Percentiles rank a stretch among this genome's conserved stretches.
These are phyloP conservation scores for Agriopis leucophaearia DNA, from an alignment of 2,888 invertebrate genomes.

Conservation along the genomic window DNA sequence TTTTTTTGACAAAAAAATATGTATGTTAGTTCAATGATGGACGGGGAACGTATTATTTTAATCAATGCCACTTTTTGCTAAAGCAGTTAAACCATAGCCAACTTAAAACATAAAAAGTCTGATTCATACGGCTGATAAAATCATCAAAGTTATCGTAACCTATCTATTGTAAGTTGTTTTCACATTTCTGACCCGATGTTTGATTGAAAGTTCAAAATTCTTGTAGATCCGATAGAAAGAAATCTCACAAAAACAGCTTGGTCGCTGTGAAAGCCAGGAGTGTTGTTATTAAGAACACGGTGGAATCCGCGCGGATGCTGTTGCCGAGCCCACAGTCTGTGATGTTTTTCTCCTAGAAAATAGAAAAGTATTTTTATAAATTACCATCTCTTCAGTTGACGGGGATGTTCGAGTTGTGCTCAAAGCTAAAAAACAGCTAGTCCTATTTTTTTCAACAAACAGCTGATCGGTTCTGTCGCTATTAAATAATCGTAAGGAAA, in stretches of 20 bases:
- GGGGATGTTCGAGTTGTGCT: not conserved
- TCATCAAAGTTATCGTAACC: not conserved
- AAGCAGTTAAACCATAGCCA: not conserved
- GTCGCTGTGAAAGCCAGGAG: slow-evolving; percentile 50
- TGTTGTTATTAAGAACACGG: slow-evolving; percentile 53
- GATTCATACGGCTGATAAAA: not conserved
- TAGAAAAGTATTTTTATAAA: slow-evolving; percentile 6
- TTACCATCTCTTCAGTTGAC: not conserved
- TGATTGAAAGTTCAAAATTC: not conserved
- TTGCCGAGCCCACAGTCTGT: slow-evolving; percentile 74
- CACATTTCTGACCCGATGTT: not conserved
- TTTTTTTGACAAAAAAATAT: not conserved
- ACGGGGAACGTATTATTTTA: not conserved
- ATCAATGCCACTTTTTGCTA: not conserved
- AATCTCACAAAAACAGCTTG: slow-evolving; percentile 49
- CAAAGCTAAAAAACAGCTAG: not conserved
- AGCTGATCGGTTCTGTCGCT: too few species aligned
- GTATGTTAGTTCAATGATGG: not conserved
- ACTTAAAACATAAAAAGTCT: not conserved
- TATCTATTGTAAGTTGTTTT: not conserved
- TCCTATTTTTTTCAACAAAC: not conserved
- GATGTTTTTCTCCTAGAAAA: slow-evolving; percentile 73
- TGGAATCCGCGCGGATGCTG: slow-evolving; percentile 55
- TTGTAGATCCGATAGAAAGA: not conserved
- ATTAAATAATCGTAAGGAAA: too few species aligned